A percentile compares a stretch with the other conserved stretches of the same genome.
Evolutionary conservation across 2,888 invertebrate species (phyloP).

Genomic region (Chironomus riparius): DNA sequence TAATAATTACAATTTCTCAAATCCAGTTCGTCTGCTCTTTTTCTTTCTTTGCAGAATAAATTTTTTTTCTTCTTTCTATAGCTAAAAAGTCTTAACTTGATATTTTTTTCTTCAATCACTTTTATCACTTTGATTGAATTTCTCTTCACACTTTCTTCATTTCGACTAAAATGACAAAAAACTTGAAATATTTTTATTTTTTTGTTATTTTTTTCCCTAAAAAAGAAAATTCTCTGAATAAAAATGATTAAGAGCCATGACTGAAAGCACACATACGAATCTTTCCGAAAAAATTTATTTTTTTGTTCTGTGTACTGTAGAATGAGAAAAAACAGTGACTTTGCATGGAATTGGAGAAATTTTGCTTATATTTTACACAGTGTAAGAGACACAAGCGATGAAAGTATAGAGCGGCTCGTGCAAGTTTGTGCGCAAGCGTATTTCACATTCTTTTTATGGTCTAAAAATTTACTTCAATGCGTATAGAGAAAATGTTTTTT

Average conservation of each 20-base stretch:
- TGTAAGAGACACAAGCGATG: not conserved
- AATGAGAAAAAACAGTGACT: not conserved
- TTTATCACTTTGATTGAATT: not conserved
- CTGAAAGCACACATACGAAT: slow-evolving; percentile 23
- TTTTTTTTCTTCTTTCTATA: not conserved
- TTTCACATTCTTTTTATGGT: not conserved
- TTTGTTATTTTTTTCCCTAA: slow-evolving; percentile 4
- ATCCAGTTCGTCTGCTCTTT: slow-evolving; percentile 17
- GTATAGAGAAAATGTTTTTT: too few relatives aligned
- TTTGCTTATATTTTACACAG: not conserved
- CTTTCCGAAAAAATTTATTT: slow-evolving; percentile 16
- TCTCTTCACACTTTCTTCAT: not conserved
- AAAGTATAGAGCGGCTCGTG: not conserved
- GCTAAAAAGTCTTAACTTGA: not conserved
- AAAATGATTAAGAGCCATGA: slow-evolving; percentile 24
- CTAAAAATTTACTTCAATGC: not conserved
- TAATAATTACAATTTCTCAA: slow-evolving; percentile 16
- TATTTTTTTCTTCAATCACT: not conserved
- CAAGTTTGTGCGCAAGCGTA: not conserved
- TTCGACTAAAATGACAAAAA: not conserved
- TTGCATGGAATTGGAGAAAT: not conserved
- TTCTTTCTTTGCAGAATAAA: not conserved
- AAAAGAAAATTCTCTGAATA: slow-evolving; percentile 20
- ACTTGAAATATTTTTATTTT: slow-evolving; percentile 2
- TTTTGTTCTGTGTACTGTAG: not conserved